These are phyloP conservation scores for Trichacis sp. DNA, from an alignment of 2,888 invertebrate species.

Conservation along the genomic window DNA sequence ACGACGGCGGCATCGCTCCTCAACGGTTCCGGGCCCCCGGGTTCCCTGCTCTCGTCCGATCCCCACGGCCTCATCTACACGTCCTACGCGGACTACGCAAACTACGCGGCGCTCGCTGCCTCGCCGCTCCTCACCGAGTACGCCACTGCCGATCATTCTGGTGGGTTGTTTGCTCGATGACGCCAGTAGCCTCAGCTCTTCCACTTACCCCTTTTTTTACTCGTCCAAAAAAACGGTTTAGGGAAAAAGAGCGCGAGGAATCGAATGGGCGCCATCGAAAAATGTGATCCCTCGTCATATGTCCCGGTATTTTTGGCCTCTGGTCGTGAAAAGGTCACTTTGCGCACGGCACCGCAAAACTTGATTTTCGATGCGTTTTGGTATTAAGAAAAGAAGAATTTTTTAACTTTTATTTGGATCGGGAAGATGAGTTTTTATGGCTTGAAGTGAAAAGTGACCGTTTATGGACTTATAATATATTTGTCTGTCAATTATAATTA, in stretches of 20 bases:
- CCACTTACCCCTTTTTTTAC: background rate
- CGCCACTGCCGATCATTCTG: slow-evolving; percentile 90
- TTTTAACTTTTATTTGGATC: too few relatives aligned
- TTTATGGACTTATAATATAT: too few relatives aligned
- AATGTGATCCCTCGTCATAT: too few relatives aligned
- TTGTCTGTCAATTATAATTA: too few relatives aligned
- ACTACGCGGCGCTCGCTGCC: slow-evolving; percentile 86
- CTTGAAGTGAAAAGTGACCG: too few relatives aligned
- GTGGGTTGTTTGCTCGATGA: slow-evolving; percentile 93
- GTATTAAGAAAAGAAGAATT: too few relatives aligned
- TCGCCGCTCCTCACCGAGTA: slow-evolving; percentile 88
- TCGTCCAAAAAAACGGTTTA: background rate
- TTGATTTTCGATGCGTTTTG: too few relatives aligned
- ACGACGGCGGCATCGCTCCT: slow-evolving; percentile 77
- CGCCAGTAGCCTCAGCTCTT: slow-evolving; percentile 69
- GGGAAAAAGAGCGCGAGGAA: background rate
- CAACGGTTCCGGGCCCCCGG: slow-evolving; percentile 76
- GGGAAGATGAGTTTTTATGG: too few relatives aligned
- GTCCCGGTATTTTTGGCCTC: too few relatives aligned
- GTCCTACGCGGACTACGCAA: slow-evolving; percentile 89
- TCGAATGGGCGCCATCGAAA: too few relatives aligned
- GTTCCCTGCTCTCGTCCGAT: slow-evolving; percentile 76
- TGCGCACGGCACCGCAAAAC: too few relatives aligned
- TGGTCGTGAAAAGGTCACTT: too few relatives aligned
- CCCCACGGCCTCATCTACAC: slow-evolving; percentile 91